Percentiles rank a stretch among this genome's conserved stretches.
These are phyloP conservation scores for Rousettus madagascariensis DNA, from an alignment of 2,797 vertebrate species.

Conservation along the genomic window DNA sequence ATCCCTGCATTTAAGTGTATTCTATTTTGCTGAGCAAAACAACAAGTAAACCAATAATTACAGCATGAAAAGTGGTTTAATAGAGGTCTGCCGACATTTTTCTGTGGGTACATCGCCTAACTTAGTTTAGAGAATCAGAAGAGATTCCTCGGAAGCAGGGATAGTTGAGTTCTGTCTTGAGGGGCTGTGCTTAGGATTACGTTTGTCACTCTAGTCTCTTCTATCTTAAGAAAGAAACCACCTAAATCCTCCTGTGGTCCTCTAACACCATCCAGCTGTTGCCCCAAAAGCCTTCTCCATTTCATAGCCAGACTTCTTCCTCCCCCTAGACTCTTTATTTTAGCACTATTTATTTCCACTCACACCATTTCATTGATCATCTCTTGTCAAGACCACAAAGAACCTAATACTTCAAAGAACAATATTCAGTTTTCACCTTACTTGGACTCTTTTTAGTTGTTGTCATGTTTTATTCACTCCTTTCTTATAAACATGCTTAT, in stretches of 20 bases:
- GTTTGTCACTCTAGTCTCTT: neutral
- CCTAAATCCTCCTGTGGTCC: neutral
- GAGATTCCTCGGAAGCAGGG: neutral
- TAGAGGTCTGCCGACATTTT: neutral
- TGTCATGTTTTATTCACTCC: neutral
- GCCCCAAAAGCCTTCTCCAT: neutral
- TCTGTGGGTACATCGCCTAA: neutral
- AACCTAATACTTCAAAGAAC: constrained; percentile 12
- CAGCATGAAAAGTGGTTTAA: neutral
- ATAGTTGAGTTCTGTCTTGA: neutral
- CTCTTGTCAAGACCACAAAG: neutral
- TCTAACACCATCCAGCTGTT: constrained; percentile 29
- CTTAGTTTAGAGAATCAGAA: neutral
- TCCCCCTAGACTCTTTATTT: neutral
- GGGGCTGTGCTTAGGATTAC: neutral
- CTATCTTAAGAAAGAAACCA: neutral
- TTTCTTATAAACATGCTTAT: neutral
- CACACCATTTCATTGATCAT: neutral
- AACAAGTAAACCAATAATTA: neutral
- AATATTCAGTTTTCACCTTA: neutral
- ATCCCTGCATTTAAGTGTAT: neutral
- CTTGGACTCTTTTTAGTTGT: neutral
- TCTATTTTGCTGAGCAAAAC: constrained; percentile 22
- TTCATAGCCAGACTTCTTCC: neutral
- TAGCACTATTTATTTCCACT: neutral